Evolutionary conservation across 2,797 vertebrate species (phyloP).

Genomic region (Salmo trutta): DNA sequence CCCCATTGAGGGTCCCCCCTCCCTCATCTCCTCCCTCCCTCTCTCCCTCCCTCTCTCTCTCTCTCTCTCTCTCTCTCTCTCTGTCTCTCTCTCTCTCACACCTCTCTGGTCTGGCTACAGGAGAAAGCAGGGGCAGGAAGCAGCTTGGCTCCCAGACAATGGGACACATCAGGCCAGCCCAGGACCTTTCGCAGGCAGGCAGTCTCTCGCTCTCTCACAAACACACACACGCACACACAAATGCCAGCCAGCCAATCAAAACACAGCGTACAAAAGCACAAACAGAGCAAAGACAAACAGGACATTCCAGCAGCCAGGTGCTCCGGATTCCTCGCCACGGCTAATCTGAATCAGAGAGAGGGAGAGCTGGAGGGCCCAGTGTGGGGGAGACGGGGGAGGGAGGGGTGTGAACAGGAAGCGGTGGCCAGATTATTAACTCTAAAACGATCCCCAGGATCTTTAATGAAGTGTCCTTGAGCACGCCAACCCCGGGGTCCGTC

Average conservation of each 20-base stretch:
- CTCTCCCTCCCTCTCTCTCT: constrained; percentile 51
- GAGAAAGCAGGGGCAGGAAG: constrained; percentile 74
- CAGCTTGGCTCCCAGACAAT: constrained; percentile 82
- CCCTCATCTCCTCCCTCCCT: constrained; percentile 45
- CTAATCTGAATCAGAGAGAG: constrained; percentile 75
- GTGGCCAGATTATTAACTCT: constrained; percentile 22
- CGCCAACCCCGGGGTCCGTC: background rate
- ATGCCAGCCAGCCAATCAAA: constrained; percentile 29
- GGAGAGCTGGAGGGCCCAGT: constrained; percentile 10
- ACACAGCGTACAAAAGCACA: constrained; percentile 47
- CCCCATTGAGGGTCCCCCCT: constrained; percentile 72
- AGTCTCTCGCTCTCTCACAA: constrained; percentile 42
- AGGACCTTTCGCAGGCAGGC: constrained; percentile 55
- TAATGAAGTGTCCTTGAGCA: constrained; percentile 34
- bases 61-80: no score
- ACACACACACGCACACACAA: constrained; percentile 25
- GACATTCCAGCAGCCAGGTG: constrained; percentile 83
- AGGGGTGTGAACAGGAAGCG: constrained; percentile 23
- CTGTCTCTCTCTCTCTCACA: constrained; percentile 53
- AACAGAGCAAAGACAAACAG: constrained; percentile 81
- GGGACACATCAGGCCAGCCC: constrained; percentile 81
- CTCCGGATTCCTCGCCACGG: constrained; percentile 78
- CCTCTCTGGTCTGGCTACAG: constrained; percentile 62
- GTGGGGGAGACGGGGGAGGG: constrained; percentile 4
- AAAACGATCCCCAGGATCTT: constrained; percentile 16